Base-by-base conservation (phyloP, 2,113 vertebrate genomes). In the Phylloscopus trochilus region DNA sequence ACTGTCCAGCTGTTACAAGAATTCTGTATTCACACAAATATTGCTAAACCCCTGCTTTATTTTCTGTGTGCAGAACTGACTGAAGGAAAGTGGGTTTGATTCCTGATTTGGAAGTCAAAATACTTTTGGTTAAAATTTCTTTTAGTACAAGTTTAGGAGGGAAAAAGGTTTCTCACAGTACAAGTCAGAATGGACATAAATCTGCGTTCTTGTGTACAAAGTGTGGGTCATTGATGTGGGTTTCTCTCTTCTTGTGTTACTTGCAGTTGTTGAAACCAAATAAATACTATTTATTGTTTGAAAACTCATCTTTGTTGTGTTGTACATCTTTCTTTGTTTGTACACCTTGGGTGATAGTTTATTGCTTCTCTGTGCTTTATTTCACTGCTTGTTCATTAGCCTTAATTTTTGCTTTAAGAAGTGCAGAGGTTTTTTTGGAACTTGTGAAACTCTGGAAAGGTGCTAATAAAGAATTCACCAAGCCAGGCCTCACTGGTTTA, bases 231-330 rank as follows among this genome's bases (percentile, higher is more conserved):
- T 1, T 69, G 15, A 5, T 59, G 30, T 62, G 85, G 72, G 18
- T 69, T 88, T 85, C 18, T 90, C 24, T 93, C 30, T 22, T 43
- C 46, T 52, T 74, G 49, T 91, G 60, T 87, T 89, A 75, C 21
- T 68, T 91, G 79, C 53, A 79, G 35, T 60, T 87, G 84, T 67
- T 66, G 53, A 87, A 92, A 82, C 46, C 46, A 73, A 96, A 96
- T 94, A 95, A 96, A 94, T 56, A 43, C 44, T 13, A 46, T 53
- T 37, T 52, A 7, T 6, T 90, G 60, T 39, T 82, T 83, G 31
- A 62, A 84, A 93, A 93, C 49, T 35, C 10, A 62, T 30, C 23
- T 62, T 70, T 52, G 56, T 72, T 41, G 69, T 84, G 60, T 67
- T 82, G 80, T 56, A 20, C 37, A 15, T 66, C 11, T 77, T 35